Conservation (phyloP, 1,140 invertebrate genomes). For the Drosophila yakuba region DNA sequence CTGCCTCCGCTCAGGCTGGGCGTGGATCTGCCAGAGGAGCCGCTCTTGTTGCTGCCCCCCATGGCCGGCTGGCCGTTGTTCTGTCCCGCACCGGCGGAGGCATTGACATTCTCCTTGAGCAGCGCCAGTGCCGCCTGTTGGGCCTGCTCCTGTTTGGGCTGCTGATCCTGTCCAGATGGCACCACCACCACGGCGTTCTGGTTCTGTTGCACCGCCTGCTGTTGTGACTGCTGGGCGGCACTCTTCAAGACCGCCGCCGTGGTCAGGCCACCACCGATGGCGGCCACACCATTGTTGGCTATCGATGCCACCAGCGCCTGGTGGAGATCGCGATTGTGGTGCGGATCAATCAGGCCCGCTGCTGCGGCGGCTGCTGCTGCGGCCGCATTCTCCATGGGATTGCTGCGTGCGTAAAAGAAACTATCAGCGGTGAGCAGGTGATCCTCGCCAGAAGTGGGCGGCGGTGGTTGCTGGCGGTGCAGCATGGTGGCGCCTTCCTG, state of each 20-base stretch:
- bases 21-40: conserved; percentile 90
- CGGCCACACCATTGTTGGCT: conserved; percentile 80
- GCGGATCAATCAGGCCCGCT: conserved; percentile 85
- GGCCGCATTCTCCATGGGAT: conserved; percentile 86
- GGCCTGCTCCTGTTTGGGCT: conserved; percentile 69
- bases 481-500: conserved; percentile 80
- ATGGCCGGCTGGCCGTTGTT: conserved; percentile 33
- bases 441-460: conserved; percentile 46
- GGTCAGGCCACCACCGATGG: conserved; percentile 79
- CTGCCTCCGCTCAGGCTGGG: conserved; percentile 86
- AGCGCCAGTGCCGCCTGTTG: conserved; percentile 75
- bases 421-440: conserved; percentile 58
- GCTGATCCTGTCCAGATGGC: conserved; percentile 56
- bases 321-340: conserved; percentile 88
- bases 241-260: conserved; percentile 75
- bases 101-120: conserved; percentile 70
- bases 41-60: conserved; percentile 57
- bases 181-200: conserved; percentile 34
- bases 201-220: conserved; percentile 40
- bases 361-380: conserved; percentile 75
- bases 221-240: conserved; percentile 49
- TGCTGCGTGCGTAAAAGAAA: conserved; percentile 84
- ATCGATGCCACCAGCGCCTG: conserved; percentile 87
- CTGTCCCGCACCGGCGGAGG: conserved; percentile 42
- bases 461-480: conserved; percentile 61